Conservation (phyloP, 2,797 vertebrate genomes). For the Schizothorax lantsangensis region DNA sequence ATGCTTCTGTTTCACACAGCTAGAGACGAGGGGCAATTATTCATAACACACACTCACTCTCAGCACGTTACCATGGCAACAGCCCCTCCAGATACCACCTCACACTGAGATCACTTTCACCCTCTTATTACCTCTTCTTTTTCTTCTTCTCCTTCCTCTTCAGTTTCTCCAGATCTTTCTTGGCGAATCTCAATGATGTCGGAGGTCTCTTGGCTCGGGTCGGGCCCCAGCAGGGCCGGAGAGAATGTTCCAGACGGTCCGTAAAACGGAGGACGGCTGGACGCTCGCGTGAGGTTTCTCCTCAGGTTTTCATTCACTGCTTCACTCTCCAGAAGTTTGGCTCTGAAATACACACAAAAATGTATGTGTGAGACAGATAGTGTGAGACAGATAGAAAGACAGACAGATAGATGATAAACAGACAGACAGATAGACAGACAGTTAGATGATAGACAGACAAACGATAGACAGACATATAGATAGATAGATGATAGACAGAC, state of each 20-base stretch:
- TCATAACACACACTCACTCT: constrained; percentile 6
- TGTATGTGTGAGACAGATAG: not conserved
- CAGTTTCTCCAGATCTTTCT: constrained; percentile 96
- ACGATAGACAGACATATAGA: too few relatives aligned
- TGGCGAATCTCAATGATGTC: constrained; percentile 96
- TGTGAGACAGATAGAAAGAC: not conserved
- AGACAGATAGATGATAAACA: not conserved
- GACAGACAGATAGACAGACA: not conserved
- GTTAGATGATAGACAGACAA: too few relatives aligned
- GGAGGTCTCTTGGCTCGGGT: constrained; percentile 90
- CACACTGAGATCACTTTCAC: constrained; percentile 6
- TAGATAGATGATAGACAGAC: too few relatives aligned
- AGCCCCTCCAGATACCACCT: constrained; percentile 7
- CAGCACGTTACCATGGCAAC: constrained; percentile 35
- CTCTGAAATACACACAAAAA: constrained; percentile 71
- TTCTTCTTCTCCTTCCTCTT: constrained; percentile 95
- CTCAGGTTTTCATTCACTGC: constrained; percentile 91
- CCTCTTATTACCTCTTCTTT: constrained; percentile 88
- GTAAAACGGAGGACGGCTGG: constrained; percentile 85
- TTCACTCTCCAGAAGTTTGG: constrained; percentile 95
- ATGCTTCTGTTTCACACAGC: constrained; percentile 1
- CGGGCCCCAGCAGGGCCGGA: constrained; percentile 82
- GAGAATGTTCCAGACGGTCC: constrained; percentile 83
- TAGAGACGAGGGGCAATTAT: constrained; percentile 23
- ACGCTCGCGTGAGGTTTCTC: constrained; percentile 88